Evolutionary conservation across 2,888 invertebrate species (phyloP), one percentile per base, ranked within the genome.

Genomic region (Catocala nupta): DNA sequence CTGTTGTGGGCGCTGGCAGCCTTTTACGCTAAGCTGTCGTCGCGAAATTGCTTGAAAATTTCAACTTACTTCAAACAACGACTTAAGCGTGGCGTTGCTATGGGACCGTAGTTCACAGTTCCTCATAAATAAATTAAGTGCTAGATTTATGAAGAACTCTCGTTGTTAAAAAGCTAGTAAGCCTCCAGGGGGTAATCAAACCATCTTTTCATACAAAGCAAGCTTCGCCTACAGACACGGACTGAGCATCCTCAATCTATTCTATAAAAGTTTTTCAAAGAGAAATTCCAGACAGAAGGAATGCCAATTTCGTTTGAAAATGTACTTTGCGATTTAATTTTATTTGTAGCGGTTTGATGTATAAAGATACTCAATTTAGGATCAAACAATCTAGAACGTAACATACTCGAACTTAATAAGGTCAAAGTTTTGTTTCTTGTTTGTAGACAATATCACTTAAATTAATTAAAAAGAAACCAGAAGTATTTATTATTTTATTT

Each of bases 291-390:
- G 69, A 65, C 67, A 65, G 62, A 72, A 78, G 80, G 82, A 85
- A 87, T 83, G 81, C 81, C 84, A 83, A 85, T 85, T 86, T 79
- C 73, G 80, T 85, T 83, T 81, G 72, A 74, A 71, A 80, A 80
- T 75, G 72, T 75, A 74, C 62, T 74, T 68, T 57, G 63, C 66
- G 70, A 73, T 78, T 78, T 79, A 81, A 83, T 81, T 76, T 74
- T 70, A 82, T 82, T 83, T 73, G 72, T 75, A 51, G 68, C 57
- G 67, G 71, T 80, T 67, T 63, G 2, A 57, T 59, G 69, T 78
- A 61, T 52, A 9, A 59, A 69, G 63, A 70, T 65, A 59, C 65
- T 60, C 67, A 56, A 70, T 65, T 68, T 79, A 61, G 55, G 53
- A 68, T 63, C 61, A 55, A 74, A 72, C 65, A 33, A 66, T 69